Base-by-base conservation (phyloP, 23 tunicate species). In the Trididemnum miniatum region DNA sequence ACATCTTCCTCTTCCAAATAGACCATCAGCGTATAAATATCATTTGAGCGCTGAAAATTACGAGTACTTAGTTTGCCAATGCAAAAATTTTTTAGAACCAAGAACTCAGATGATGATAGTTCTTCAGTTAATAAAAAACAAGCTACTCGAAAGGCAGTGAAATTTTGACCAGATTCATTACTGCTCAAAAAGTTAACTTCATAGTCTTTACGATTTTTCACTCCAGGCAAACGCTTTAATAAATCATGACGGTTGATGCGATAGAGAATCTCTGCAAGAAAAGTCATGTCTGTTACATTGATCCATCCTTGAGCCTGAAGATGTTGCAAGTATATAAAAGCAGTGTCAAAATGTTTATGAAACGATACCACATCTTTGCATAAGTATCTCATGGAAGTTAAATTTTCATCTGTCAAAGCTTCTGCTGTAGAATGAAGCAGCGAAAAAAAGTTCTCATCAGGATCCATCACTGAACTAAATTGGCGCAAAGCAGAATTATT, bases 1-100 rank as follows among this genome's bases (percentile, higher is more conserved):
- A 81, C n/a, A 72, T 87, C 86, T 59, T 87, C 86, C 34, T 87
- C 86, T 39, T 87, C 86, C 31, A 87, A 40, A 37, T 86, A 80
- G 34, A n/a, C 50, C 22, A 80, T 32, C 51, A 81, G 36, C 1
- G 64, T n/a, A 1, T 65, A 23, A 31, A 73, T 50, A 38, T 87
- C 91, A 28, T 24, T 38, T 25, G 86, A 87, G 18, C 49, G 59
- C 23, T 72, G 59, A 59, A 54, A 71, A 65, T 81, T 81, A 1
- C 69, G 12, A 9, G 32, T n/a, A 30, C 74, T 71, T 31, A 87
- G n/a, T 51, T 59, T 29, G 33, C 51, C 30, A 34, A 31, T 30
- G 33, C 86, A 80, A 1, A 72, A 33, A 37, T 37, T 59, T 60
- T 73, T 81, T 29, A 87, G 37, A 23, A 60, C 35, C 20, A 4